Base-by-base conservation (phyloP, 1,140 invertebrate genomes). In the Euglossa dilemma region DNA sequence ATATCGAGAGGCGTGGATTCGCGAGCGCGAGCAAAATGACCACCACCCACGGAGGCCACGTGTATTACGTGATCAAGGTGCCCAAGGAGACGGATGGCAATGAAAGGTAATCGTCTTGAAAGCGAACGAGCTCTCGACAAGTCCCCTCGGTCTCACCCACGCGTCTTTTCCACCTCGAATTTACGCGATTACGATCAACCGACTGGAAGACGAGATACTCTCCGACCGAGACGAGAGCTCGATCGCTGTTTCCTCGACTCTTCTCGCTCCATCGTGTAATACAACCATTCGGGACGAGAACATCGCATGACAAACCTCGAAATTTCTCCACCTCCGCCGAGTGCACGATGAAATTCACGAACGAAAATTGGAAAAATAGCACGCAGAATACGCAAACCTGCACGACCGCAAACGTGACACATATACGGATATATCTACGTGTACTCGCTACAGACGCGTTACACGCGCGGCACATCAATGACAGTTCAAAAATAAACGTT, bases 61-160 rank as follows among this genome's bases (percentile, higher is more conserved):
- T 96, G 73, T 96, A 96, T 91, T 96, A 96, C 92, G 95, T 96
- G 88, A 95, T 96, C 85, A 95, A 95, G 86, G 95, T 96, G 79
- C 95, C 95, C n/a, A 95, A 94, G 91, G 94, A 95, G 63, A 84
- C 76, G 66, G 90, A 93, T 45, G 88, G 90, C 75, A 92, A 93
- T 77, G 92, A 94, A 84, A 94, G 94, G 93, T 94, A 94, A 92
- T 43, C 23, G 14, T n/a, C 59, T 28, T 28, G 25, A 28, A 63
- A 61, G n/a, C 57, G 3, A 61, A 59, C 57, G n/a, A 61, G n/a
- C n/a, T 25, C 12, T n/a, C 5, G 12, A 25, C 57, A 11, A 7
- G 7, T 7, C 14, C 12, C 12, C 14, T 52, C 7, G 18, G 8
- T 54, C 20, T 8, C 0, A 56, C n/a, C n/a, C n/a, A 61, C 23